Base-by-base conservation (phyloP, 1,140 invertebrate species). In the Mercenaria mercenaria region DNA sequence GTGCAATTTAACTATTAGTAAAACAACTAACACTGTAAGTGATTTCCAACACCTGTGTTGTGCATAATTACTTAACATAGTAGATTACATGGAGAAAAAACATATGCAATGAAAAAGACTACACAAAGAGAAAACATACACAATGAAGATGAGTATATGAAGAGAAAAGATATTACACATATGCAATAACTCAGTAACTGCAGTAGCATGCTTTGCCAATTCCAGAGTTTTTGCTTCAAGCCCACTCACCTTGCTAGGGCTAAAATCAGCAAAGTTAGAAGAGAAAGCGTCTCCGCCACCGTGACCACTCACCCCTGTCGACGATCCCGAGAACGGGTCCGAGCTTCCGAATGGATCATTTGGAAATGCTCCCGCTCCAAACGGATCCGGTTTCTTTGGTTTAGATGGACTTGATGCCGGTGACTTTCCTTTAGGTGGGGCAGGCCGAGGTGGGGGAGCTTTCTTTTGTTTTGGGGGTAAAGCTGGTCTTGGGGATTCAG, bases 381-480 rank as follows among this genome's bases (percentile, higher is more conserved):
- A 89, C 0, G 88, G 80, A 20, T 89, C 81, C 32, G 88, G 88
- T 26, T 59, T 83, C 29, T 41, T 61, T 50, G 88, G 88, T 69
- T 89, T 89, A 10, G 88, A 89, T 47, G 88, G 88, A 74, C 88
- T 89, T 15, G 47, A 50, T 26, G 37, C 41, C 18, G 80, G 88
- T 43, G 80, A 76, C 47, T 59, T 47, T 11, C 84, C 84, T 41
- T 89, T 89, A 0, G 88, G 88, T 18, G 88, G 88, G 50, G 88
- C 88, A 8, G 88, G 88, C 29, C 88, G 77, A 56, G 88, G 88
- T 37, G 88, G 88, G n/a, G 88, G 88, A 13, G 88, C 88, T 74
- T 89, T 89, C 88, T 84, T 89, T 77, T 89, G 88, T 89, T 89
- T 89, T 13, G 88, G 80, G 34, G 88, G 88, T 76, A 89, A 82